These are phyloP conservation scores for Trachelus stipa DNA, from an alignment of 2,888 invertebrate genomes.

Conservation along the genomic window DNA sequence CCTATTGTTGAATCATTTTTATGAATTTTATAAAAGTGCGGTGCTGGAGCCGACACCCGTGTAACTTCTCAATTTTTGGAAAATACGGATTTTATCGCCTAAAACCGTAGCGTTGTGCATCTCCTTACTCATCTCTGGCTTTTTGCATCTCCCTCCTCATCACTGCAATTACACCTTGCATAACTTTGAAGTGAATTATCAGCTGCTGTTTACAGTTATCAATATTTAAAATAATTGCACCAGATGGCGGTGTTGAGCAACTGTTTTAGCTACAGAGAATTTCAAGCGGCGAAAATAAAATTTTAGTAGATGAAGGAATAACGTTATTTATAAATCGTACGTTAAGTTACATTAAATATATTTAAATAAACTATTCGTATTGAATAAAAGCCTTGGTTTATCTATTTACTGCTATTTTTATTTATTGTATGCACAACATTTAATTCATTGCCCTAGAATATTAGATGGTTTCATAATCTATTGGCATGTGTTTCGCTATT, in stretches of 20 bases:
- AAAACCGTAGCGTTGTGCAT: no score
- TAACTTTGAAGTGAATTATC: neutral
- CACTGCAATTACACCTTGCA: neutral
- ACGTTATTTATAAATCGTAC: neutral
- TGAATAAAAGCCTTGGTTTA: no score
- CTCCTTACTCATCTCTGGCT: no score
- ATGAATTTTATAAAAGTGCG: no score
- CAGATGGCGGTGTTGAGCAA: neutral
- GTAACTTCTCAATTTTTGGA: no score
- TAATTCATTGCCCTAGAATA: neutral
- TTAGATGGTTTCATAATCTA: neutral
- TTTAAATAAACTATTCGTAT: no score
- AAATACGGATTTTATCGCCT: no score
- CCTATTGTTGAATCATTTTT: no score
- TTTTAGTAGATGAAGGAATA: neutral
- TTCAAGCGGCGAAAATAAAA: neutral
- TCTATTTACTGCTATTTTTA: neutral
- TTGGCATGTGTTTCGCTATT: conserved; percentile 33
- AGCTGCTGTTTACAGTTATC: neutral
- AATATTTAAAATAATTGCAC: neutral
- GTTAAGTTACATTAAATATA: no score
- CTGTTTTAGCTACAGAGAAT: neutral
- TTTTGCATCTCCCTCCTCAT: no score
- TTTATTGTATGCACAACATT: neutral
- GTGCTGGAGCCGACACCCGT: no score